These are phyloP conservation scores for Fratercula arctica DNA, from an alignment of 2,797 vertebrate genomes.

Conservation along the genomic window DNA sequence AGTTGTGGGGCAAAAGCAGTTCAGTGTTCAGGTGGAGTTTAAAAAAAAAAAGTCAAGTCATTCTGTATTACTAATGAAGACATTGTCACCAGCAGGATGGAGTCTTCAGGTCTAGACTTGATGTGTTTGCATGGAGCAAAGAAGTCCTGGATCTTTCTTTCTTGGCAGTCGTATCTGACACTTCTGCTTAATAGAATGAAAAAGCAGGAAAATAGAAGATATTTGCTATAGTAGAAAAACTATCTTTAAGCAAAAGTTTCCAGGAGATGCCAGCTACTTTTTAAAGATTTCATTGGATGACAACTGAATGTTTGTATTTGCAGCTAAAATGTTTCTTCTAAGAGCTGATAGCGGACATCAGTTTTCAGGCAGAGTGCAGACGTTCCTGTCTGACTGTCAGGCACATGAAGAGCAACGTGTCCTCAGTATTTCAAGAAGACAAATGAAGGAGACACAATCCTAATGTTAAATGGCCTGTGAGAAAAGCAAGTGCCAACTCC, in stretches of 20 bases:
- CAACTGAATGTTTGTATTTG: not conserved
- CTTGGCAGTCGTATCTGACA: not conserved
- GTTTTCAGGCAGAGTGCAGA: conserved; percentile 20
- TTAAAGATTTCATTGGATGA: not conserved
- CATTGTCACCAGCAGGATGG: not conserved
- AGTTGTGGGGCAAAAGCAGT: not conserved
- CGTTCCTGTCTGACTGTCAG: conserved; percentile 43
- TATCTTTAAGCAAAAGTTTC: not conserved
- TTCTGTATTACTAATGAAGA: not conserved
- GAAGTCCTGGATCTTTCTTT: not conserved
- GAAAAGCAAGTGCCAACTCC: not conserved
- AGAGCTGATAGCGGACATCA: not conserved
- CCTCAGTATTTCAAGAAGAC: conserved; percentile 49
- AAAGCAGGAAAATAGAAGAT: not conserved
- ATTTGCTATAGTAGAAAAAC: not conserved
- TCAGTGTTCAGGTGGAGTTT: not conserved
- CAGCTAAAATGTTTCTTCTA: conserved; percentile 4
- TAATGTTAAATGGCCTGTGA: conserved; percentile 24
- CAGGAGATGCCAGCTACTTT: not conserved
- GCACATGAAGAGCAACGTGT: not conserved
- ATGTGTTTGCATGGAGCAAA: fast-evolving
- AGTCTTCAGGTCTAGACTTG: not conserved
- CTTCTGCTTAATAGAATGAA: not conserved
- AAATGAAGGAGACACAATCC: conserved; percentile 40
- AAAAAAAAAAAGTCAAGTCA: not conserved